Percentiles rank a stretch among this genome's conserved stretches.
These are phyloP conservation scores for Mercenaria mercenaria DNA, from an alignment of 1,140 invertebrate species.

Conservation along the genomic window DNA sequence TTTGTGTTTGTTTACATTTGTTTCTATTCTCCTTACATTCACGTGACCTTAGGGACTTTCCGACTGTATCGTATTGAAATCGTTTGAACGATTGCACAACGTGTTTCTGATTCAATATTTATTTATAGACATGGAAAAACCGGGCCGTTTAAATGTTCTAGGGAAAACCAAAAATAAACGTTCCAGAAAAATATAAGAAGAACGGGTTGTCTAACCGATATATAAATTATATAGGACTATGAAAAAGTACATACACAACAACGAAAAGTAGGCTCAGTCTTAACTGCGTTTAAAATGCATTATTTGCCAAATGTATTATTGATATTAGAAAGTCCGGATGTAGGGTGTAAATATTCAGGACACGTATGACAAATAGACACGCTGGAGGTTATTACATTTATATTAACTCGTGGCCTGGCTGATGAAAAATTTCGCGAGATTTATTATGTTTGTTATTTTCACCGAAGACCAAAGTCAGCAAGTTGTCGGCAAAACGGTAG, in stretches of 20 bases:
- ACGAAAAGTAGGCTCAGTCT: too few species aligned
- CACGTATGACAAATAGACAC: not conserved
- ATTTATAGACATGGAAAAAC: conserved; percentile 1
- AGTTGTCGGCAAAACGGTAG: too few species aligned
- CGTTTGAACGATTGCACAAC: conserved; percentile 28
- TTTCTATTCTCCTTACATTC: not conserved
- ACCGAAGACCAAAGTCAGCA: too few species aligned
- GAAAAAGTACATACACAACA: too few species aligned
- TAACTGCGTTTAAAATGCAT: too few species aligned
- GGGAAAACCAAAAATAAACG: not conserved
- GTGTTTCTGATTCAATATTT: conserved; percentile 15
- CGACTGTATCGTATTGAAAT: not conserved
- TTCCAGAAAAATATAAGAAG: not conserved
- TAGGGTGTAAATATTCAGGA: not conserved
- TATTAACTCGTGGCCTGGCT: not conserved
- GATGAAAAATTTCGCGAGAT: conserved; percentile 19
- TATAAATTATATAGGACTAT: not conserved
- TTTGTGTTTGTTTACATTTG: conserved; percentile 12
- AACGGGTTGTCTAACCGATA: not conserved
- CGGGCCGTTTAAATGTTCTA: not conserved
- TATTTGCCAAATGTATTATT: too few species aligned
- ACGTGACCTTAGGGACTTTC: not conserved
- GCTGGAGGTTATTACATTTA: not conserved
- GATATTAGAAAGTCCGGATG: not conserved
- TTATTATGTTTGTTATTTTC: too few species aligned